Percentiles rank a stretch among this genome's conserved stretches.
Conservation (phyloP, 2,797 vertebrate species). For the Sitta carolinensis region DNA sequence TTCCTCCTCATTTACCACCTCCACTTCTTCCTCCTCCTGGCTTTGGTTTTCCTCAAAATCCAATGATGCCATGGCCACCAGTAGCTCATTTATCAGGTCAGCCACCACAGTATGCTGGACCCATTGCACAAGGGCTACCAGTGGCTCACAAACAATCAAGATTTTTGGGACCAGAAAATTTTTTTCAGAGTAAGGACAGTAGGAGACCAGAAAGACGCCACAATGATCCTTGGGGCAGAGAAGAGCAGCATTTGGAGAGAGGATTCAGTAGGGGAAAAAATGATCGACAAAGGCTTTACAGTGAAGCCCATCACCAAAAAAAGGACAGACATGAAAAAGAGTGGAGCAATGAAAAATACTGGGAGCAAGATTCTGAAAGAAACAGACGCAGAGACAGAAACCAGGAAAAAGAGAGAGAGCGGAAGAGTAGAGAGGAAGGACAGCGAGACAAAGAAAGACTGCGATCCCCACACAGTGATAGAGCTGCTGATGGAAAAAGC, state of each 20-base stretch:
- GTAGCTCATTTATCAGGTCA: conserved; percentile 76
- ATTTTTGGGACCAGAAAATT: conserved; percentile 77
- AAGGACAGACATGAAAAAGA: conserved; percentile 87
- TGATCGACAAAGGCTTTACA: conserved; percentile 85
- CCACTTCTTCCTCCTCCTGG: conserved; percentile 82
- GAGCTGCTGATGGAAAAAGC: conserved; percentile 78
- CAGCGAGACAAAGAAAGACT: conserved; percentile 79
- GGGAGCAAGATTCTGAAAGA: conserved; percentile 81
- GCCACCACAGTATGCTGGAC: conserved; percentile 75
- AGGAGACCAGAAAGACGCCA: conserved; percentile 84
- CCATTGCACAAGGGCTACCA: conserved; percentile 69
- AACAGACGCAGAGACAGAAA: conserved; percentile 80
- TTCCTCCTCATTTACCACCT: conserved; percentile 80
- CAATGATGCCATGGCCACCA: conserved; percentile 79
- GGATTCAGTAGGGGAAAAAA: conserved; percentile 80
- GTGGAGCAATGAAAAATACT: conserved; percentile 75
- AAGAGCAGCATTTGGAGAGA: conserved; percentile 77
- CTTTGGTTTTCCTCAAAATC: conserved; percentile 81
- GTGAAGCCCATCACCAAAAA: conserved; percentile 84
- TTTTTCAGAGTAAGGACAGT: conserved; percentile 80
- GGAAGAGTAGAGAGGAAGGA: conserved; percentile 79
- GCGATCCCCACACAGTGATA: conserved; percentile 76
- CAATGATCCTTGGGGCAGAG: conserved; percentile 89
- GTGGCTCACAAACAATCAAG: conserved; percentile 71
- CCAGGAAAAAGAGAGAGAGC: conserved; percentile 79